Evolutionary conservation across 2,888 invertebrate genomes (phyloP).

Genomic region (Drosophila multiciliata): DNA sequence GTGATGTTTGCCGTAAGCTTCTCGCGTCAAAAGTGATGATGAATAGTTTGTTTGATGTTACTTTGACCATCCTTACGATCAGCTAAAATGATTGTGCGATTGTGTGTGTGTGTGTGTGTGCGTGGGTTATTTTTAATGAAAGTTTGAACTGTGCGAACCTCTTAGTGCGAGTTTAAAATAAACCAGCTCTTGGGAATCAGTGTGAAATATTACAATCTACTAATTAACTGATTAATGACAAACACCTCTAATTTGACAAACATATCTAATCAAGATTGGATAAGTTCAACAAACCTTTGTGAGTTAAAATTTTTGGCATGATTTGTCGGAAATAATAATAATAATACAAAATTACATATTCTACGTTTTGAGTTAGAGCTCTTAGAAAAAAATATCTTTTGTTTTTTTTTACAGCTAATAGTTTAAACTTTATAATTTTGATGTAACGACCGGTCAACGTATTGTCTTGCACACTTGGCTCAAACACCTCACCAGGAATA

Average conservation of each 20-base stretch:
- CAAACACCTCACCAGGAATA: too few species aligned
- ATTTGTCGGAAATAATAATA: neutral
- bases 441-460: too few species aligned
- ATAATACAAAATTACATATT: neutral
- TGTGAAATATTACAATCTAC: neutral
- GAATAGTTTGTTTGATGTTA: conserved; percentile 81
- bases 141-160: conserved; percentile 15
- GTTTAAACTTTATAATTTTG: neutral
- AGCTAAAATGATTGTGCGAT: conserved; percentile 59
- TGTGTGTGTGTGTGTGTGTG: conserved; percentile 1
- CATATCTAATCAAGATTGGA: neutral
- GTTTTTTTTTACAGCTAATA: neutral
- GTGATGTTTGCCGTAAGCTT: conserved; percentile 62
- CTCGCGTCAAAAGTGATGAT: conserved; percentile 77
- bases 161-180: conserved; percentile 17
- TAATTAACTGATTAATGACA: neutral
- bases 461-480: too few species aligned
- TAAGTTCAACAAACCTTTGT: neutral
- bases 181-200: conserved; percentile 10
- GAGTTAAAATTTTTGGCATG: neutral
- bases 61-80: conserved; percentile 77
- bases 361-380: neutral
- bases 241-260: neutral
- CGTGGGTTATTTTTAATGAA: neutral
- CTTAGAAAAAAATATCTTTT: too few species aligned